A percentile compares a stretch with the other conserved stretches of the same genome.
phyloP scores from a whole-genome alignment of 2,888 invertebrate species.

The Herminia tarsipennalis region DNA sequence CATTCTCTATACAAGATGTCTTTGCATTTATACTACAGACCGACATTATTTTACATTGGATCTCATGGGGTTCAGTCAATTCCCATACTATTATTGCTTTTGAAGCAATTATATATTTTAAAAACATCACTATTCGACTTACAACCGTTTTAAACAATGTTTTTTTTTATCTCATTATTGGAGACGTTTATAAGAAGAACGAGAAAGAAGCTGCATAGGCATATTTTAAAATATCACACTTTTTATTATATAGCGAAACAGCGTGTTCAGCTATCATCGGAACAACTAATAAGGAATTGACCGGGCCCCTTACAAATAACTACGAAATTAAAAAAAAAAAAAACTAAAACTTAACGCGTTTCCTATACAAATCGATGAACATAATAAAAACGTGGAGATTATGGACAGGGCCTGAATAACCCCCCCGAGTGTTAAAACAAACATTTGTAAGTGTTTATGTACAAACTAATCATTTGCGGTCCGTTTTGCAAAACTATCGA shows the following conservation, averaged over 20 bases:
- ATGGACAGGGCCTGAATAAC: conserved; percentile 60
- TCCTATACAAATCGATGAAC: conserved; percentile 75
- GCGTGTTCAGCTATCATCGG: conserved; percentile 41
- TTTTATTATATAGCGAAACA: conserved; percentile 60
- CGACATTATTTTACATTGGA: conserved; percentile 76
- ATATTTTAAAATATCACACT: conserved; percentile 72
- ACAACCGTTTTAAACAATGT: conserved; percentile 30
- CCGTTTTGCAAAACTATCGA: conserved; percentile 39
- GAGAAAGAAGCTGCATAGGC: conserved; percentile 68
- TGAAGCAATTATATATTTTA: conserved; percentile 54
- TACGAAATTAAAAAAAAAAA: conserved; percentile 59
- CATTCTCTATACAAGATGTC: conserved; percentile 60
- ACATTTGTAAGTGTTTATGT: conserved; percentile 41
- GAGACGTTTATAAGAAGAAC: conserved; percentile 37
- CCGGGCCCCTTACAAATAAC: conserved; percentile 69
- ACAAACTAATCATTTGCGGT: conserved; percentile 32
- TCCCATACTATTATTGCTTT: conserved; percentile 68
- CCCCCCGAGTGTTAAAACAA: conserved; percentile 40
- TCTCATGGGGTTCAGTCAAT: conserved; percentile 77
- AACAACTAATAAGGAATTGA: conserved; percentile 71
- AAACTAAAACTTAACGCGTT: conserved; percentile 72
- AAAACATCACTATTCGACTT: conserved; percentile 38
- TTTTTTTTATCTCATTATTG: conserved; percentile 8
- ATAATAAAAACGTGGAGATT: conserved; percentile 60
- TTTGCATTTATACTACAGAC: conserved; percentile 71